Conservation (phyloP, 2,113 vertebrate species). For the Castor canadensis region DNA sequence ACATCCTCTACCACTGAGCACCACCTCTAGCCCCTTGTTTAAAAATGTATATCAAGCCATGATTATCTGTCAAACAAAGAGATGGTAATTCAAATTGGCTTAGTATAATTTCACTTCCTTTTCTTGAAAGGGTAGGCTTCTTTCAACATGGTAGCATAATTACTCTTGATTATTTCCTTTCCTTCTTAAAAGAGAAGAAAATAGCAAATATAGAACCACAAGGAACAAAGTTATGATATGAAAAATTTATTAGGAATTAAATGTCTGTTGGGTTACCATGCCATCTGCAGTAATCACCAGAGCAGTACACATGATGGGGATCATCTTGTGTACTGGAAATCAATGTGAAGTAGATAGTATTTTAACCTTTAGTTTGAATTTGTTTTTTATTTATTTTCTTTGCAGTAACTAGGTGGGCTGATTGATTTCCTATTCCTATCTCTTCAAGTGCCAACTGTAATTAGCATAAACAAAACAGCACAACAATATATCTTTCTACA, state of each 20-base stretch:
- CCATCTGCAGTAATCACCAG: no score
- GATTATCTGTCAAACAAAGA: background rate
- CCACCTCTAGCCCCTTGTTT: no score
- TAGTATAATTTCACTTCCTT: background rate
- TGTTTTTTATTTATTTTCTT: background rate
- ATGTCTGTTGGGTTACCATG: accelerated
- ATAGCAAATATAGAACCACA: background rate
- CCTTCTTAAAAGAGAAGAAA: background rate
- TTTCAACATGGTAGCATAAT: background rate
- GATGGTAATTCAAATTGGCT: background rate
- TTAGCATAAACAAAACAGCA: background rate
- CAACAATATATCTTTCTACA: background rate
- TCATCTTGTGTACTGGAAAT: no score
- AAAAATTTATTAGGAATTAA: background rate
- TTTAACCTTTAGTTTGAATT: constrained; percentile 27
- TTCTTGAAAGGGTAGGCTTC: background rate
- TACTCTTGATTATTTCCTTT: background rate
- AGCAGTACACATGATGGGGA: background rate
- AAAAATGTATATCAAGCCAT: background rate
- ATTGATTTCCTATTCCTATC: background rate
- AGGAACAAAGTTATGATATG: background rate
- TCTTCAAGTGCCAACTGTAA: background rate
- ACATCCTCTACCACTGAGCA: no score
- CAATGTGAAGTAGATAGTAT: background rate
- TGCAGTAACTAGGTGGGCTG: background rate